Evolutionary conservation across 2,888 invertebrate species (phyloP), one percentile per base, ranked within the genome.

Genomic region (Entomobrya proxima): DNA sequence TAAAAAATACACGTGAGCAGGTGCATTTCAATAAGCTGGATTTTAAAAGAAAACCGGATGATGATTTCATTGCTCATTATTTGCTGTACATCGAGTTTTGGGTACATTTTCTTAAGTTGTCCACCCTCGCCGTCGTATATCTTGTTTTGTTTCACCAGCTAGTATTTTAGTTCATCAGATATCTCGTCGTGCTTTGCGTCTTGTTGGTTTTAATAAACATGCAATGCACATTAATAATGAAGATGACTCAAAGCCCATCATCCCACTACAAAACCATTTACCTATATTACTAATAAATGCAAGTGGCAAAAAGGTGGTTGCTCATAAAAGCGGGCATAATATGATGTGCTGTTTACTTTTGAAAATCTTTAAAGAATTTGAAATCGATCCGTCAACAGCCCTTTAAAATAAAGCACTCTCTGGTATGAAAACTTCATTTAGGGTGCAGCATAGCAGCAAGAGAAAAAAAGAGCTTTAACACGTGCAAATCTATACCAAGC

Each of bases 361-460:
- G n/a, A n/a, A n/a, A n/a, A n/a, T n/a, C n/a, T n/a, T n/a, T n/a
- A n/a, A 74, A 77, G 69, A 79, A 79, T 79, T 79, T 79, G 79
- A 69, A 79, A 79, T 69, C 69, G 69, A 79, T 79, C 69, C 52
- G 37, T 79, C 79, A 69, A 47, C 78, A 79, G n/a, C n/a, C n/a
- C 27, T 13, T 18, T 55, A 55, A 52, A 15, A 50, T 15, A 47
- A 47, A 47, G n/a, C 52, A 52, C 32, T 24, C 18, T 37, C 13
- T 76, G 35, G 24, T 37, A 52, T 9, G 2, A 13, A 35, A 35
- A 21, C 5, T 35, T 37, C 30, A 35, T 52, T 50, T 35, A 76
- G 21, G 61, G 61, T 27, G 27, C 61, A 61, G 61, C 61, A 47
- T 2, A 24, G 30, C 61, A 21, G 61, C 30, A 61, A 61, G n/a